Conservation (phyloP, 2,888 invertebrate genomes). For the Cerastis rubricosa region DNA sequence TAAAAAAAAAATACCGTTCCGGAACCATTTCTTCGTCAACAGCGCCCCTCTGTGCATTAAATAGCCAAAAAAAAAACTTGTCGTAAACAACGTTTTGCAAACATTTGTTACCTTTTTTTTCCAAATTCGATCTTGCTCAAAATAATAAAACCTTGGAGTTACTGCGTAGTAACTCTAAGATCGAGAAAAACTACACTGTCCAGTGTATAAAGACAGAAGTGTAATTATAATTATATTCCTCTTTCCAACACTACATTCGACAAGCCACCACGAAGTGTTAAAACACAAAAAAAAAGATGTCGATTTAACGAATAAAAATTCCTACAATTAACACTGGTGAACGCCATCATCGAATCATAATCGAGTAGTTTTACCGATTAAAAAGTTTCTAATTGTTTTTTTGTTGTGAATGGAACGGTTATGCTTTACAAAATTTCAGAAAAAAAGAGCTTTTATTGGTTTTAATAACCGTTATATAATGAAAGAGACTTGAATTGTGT, state of each 20-base stretch:
- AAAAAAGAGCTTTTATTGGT: constrained; percentile 40
- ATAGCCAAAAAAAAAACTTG: not conserved
- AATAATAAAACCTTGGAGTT: not conserved
- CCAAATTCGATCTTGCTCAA: not conserved
- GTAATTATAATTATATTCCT: not conserved
- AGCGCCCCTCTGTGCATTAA: not conserved
- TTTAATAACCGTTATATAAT: constrained; percentile 43
- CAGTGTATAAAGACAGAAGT: not conserved
- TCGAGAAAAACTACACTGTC: not conserved
- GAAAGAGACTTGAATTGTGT: constrained; percentile 11
- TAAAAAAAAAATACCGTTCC: too few species aligned
- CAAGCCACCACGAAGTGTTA: too few species aligned
- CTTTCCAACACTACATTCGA: not conserved
- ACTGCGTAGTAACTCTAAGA: not conserved
- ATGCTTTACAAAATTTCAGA: constrained; percentile 20
- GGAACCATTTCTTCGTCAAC: too few species aligned
- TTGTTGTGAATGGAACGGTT: constrained; percentile 49
- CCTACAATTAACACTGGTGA: constrained; percentile 6
- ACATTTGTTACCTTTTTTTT: not conserved
- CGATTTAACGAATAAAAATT: not conserved
- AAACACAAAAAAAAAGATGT: not conserved
- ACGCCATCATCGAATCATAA: constrained; percentile 20
- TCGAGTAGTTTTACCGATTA: constrained; percentile 46
- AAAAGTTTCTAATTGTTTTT: constrained; percentile 52
- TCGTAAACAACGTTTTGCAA: not conserved